Percentiles rank a stretch among this genome's conserved stretches.
These are phyloP conservation scores for Ctena decussata DNA, from an alignment of 2,888 invertebrate species.

Conservation along the genomic window DNA sequence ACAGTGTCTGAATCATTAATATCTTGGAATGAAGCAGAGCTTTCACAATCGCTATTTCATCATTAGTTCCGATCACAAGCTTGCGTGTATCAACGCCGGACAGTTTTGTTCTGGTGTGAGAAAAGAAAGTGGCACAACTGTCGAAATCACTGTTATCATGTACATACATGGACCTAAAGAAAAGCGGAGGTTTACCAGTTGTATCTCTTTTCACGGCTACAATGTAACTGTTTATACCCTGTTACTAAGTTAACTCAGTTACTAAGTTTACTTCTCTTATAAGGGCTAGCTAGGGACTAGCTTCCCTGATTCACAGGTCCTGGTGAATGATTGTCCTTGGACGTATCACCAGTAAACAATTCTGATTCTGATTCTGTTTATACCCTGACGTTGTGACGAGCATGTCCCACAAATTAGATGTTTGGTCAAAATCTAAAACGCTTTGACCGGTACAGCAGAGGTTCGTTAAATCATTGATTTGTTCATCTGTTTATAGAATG, in stretches of 20 bases:
- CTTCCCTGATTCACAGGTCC: too few relatives aligned
- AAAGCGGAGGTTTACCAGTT: slow-evolving; percentile 39
- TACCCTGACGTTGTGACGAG: slow-evolving; percentile 42
- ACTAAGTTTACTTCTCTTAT: too few relatives aligned
- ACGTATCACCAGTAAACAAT: too few relatives aligned
- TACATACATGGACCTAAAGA: slow-evolving; percentile 52
- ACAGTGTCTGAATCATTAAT: too few relatives aligned
- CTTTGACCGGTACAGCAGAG: slow-evolving; percentile 46
- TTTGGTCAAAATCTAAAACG: slow-evolving; percentile 50
- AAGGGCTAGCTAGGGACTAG: too few relatives aligned
- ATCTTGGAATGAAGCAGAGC: slow-evolving; percentile 17
- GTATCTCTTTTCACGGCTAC: slow-evolving; percentile 6
- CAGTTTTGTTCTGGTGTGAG: slow-evolving; percentile 39
- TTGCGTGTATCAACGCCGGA: not conserved
- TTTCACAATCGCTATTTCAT: slow-evolving; percentile 46
- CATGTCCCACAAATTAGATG: slow-evolving; percentile 48
- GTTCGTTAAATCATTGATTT: slow-evolving; percentile 46
- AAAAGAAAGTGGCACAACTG: slow-evolving; percentile 37
- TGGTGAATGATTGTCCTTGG: too few relatives aligned
- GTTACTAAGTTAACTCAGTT: too few relatives aligned
- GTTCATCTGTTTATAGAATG: slow-evolving; percentile 47
- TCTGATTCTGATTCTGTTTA: too few relatives aligned
- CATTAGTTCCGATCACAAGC: slow-evolving; percentile 42
- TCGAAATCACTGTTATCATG: slow-evolving; percentile 58
- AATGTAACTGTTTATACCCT: too few relatives aligned